Conservation (phyloP, 2,113 vertebrate species). For the Poeciliopsis occidentalis region DNA sequence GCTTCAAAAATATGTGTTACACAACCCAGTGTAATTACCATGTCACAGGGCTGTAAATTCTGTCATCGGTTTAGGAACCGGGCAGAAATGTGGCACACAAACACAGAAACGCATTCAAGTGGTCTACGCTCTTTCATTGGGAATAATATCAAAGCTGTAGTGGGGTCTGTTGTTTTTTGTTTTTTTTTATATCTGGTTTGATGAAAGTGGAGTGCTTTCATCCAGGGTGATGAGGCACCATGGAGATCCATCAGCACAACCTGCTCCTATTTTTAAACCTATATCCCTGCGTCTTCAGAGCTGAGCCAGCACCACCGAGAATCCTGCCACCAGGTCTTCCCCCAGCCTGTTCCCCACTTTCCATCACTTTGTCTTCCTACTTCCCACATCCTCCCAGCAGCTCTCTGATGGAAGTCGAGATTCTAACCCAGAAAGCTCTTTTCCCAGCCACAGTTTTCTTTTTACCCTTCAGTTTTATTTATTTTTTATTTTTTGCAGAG, state of each 20-base stretch:
- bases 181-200: slow-evolving; percentile 1
- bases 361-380: not conserved
- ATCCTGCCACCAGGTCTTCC: slow-evolving; percentile 26
- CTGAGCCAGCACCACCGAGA: slow-evolving; percentile 50
- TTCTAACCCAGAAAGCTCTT: not conserved
- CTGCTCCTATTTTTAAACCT: slow-evolving; percentile 57
- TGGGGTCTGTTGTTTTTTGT: not conserved
- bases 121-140: not conserved
- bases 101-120: slow-evolving; percentile 3
- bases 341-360: slow-evolving; percentile 4
- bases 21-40: slow-evolving; percentile 60
- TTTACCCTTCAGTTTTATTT: not conserved
- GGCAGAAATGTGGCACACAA: slow-evolving; percentile 22
- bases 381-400: not conserved
- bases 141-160: not conserved
- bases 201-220: slow-evolving; percentile 1
- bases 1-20: slow-evolving; percentile 60
- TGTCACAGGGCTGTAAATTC: slow-evolving; percentile 63
- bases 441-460: not conserved
- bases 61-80: slow-evolving; percentile 52
- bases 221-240: not conserved
- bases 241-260: slow-evolving; percentile 12
- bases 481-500: too few relatives aligned
- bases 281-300: slow-evolving; percentile 39
- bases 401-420: not conserved